phyloP scores from a whole-genome alignment of 2,888 invertebrate genomes.

The Zygothrica quintamaculata region DNA sequence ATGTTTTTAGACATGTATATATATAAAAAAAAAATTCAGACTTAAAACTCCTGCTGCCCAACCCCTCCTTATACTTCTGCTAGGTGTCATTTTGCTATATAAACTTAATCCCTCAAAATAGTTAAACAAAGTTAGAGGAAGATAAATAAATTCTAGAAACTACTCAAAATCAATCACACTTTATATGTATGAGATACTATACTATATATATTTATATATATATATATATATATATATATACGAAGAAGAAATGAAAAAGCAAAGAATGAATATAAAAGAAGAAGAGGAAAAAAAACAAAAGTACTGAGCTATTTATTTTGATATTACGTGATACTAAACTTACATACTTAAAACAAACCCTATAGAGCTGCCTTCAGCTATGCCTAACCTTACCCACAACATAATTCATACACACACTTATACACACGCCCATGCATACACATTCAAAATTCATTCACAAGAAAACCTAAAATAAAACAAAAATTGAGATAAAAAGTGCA shows the following conservation, averaged over 20 bases:
- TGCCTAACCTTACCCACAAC: constrained; percentile 32
- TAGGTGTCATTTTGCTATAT: constrained; percentile 43
- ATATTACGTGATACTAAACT: constrained; percentile 80
- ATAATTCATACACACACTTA: constrained; percentile 7
- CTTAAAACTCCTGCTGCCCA: no score
- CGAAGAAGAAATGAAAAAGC: constrained; percentile 11
- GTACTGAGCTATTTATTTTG: constrained; percentile 77
- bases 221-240: no score
- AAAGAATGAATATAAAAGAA: constrained; percentile 28
- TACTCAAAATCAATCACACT: constrained; percentile 50
- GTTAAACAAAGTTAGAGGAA: constrained; percentile 2
- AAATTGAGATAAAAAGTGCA: constrained; percentile 17
- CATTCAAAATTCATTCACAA: not conserved
- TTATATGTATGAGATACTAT: constrained; percentile 38
- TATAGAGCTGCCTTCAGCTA: constrained; percentile 67
- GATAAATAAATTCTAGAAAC: constrained; percentile 22
- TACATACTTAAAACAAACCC: constrained; percentile 38
- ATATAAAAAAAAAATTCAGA: no score
- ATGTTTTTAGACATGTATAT: not conserved
- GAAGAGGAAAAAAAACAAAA: constrained; percentile 47
- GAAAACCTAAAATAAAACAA: no score
- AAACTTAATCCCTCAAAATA: constrained; percentile 29
- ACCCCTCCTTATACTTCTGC: constrained; percentile 11
- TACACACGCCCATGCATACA: constrained; percentile 13
- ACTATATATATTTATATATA: no score